Percentiles rank a stretch among this genome's conserved stretches.
Conservation (phyloP, 2,888 invertebrate species). For the Nematopogon swammerdamellus region DNA sequence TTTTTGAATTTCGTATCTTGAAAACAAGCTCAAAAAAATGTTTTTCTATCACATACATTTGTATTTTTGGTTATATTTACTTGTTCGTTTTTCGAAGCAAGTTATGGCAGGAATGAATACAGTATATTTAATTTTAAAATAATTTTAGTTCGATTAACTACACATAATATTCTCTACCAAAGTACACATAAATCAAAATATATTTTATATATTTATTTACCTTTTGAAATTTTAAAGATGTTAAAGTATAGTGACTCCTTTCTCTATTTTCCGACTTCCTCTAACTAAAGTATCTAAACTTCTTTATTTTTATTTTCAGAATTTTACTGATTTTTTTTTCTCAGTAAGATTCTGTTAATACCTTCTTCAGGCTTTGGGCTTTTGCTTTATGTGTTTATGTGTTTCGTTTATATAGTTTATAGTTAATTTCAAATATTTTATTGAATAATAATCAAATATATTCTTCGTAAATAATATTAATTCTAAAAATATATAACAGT, state of each 20-base stretch:
- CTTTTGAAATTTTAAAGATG: no score
- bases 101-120: no score
- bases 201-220: slow-evolving; percentile 1
- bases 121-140: no score
- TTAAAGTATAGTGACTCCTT: no score
- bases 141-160: no score
- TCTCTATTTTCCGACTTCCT: no score
- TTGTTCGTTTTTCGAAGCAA: no score
- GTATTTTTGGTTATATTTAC: no score
- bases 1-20: no score
- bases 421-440: background rate
- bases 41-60: no score
- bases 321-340: background rate
- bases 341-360: background rate
- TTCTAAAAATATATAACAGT: no score
- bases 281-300: background rate
- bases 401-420: background rate
- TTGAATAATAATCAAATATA: background rate
- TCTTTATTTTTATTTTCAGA: slow-evolving; percentile 1
- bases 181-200: slow-evolving; percentile 2
- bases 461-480: background rate
- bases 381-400: background rate
- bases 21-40: no score
- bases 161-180: background rate
- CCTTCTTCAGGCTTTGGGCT: slow-evolving; percentile 1